Percentiles rank a stretch among this genome's conserved stretches.
phyloP scores from a whole-genome alignment of 2,888 invertebrate species.

The Meliscaeva auricollis region DNA sequence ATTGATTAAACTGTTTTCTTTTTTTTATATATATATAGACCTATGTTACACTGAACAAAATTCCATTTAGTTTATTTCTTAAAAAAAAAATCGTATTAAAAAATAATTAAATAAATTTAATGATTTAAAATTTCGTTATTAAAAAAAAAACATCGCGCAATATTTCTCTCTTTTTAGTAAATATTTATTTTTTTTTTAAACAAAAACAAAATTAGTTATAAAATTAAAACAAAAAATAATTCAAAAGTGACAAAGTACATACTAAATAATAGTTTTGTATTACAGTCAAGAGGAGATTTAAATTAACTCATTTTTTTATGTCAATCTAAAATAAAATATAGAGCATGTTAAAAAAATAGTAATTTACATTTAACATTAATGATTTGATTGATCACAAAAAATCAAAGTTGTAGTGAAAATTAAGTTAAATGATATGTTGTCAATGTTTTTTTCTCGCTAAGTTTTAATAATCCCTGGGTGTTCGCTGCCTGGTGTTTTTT shows the following conservation, averaged over 20 bases:
- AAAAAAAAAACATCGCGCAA: constrained; percentile 48
- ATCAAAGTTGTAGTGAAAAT: too few species aligned
- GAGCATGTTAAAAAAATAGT: not conserved
- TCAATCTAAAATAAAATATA: not conserved
- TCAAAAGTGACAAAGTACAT: not conserved
- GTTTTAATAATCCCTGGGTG: too few species aligned
- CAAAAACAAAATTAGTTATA: constrained; percentile 26
- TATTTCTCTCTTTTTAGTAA: constrained; percentile 51
- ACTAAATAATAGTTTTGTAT: not conserved
- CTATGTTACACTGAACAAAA: constrained; percentile 47
- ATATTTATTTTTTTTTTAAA: constrained; percentile 58
- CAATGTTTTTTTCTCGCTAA: too few species aligned
- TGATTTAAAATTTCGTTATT: constrained; percentile 22
- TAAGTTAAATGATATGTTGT: too few species aligned
- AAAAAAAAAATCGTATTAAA: constrained; percentile 8
- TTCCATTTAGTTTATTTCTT: constrained; percentile 48
- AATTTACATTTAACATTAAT: not conserved
- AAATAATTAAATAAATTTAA: constrained; percentile 5
- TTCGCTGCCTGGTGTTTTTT: not conserved
- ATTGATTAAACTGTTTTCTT: constrained; percentile 25
- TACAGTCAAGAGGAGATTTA: constrained; percentile 6
- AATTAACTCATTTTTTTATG: not conserved
- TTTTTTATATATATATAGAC: constrained; percentile 5
- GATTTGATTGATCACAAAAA: too few species aligned
- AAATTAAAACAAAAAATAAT: not conserved